Evolutionary conservation across 35 echinoderm and acorn worm genomes (phyloP).

Genomic region (Holothuria glaberrima): DNA sequence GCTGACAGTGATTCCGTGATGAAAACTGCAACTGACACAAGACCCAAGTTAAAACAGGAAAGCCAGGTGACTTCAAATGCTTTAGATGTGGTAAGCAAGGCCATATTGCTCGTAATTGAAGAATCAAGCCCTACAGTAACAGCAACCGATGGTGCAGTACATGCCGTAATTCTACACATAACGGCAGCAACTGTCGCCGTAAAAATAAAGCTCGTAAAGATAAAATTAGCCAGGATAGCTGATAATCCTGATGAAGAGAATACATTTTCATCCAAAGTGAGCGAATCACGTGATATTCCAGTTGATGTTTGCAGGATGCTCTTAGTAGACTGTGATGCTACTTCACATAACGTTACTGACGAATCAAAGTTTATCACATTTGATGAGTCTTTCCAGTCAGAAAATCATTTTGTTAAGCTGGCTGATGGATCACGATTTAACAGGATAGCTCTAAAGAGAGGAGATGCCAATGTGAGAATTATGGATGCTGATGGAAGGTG

Average conservation of each 20-base stretch:
- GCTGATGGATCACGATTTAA: constrained; percentile 32
- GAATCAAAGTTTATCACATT: background rate
- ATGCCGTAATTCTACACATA: constrained; percentile 15
- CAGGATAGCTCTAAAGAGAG: constrained; percentile 28
- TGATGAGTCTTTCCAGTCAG: too few relatives aligned
- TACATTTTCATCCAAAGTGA: background rate
- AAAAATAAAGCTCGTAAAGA: background rate
- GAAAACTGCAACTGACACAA: background rate
- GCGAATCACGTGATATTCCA: background rate
- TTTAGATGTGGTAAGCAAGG: constrained; percentile 45
- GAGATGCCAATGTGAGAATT: background rate
- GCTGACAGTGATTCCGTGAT: background rate
- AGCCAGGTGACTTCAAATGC: constrained; percentile 19
- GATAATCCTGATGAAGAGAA: background rate
- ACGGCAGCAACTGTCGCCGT: constrained; percentile 1
- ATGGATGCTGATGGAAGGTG: constrained; percentile 23
- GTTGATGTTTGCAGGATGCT: too few relatives aligned
- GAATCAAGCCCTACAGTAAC: constrained; percentile 1
- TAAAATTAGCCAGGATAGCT: background rate
- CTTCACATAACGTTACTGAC: constrained; percentile 2
- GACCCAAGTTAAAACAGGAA: background rate
- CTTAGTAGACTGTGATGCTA: too few relatives aligned
- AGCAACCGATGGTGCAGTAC: constrained; percentile 23
- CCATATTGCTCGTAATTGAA: constrained; percentile 41
- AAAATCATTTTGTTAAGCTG: constrained; percentile 41